Evolutionary conservation across 92 coral and sea anemone genomes (phyloP), one percentile per base, ranked within the genome.

Genomic region (Anthopleura xanthogrammica): DNA sequence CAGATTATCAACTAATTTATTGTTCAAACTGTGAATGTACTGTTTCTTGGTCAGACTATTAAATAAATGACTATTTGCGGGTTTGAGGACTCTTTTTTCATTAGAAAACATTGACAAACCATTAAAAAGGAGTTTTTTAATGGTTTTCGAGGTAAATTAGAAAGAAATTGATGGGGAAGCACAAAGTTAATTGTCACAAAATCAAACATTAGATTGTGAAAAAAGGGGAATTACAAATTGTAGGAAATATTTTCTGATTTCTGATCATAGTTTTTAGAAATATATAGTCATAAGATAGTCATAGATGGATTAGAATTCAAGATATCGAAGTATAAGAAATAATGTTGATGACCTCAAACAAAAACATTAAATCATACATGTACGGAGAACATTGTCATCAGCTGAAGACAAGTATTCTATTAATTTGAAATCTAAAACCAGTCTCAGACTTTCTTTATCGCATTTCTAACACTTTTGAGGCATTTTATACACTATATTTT

Each of bases 31-130:
- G 17, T 11, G 36, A 2, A 64, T 64, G 24, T 64, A 20, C 5
- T 19, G 24, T 19, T 19, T 13, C 12, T 23, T 68, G 74, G 17
- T 11, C 74, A 68, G 12, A 68, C 24, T 8, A 68, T 68, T 68
- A 29, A 23, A 29, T 6, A 5, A 68, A 23, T 20, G 43, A 68
- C 74, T 24, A 68, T 10, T 29, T 68, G 74, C 16, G 74, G 74
- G 41, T 68, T 68, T 9, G 1, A 23, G 74, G 36, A 2, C 42
- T 10, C 17, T 68, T 68, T 68, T 36, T 68, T 36, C 74, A n/a
- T 68, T 68, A 24, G 41, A 43, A 36, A 68, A 68, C 74, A 68
- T 68, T 68, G 42, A 68, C 74, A 68, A 36, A 68, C 7, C 74
- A 68, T 68, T 68, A 68, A 9, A 9, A 68, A 68, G 2, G 36